Evolutionary conservation across 2,888 invertebrate genomes (phyloP), one percentile per base, ranked within the genome.

Genomic region (Heliconius erato): DNA sequence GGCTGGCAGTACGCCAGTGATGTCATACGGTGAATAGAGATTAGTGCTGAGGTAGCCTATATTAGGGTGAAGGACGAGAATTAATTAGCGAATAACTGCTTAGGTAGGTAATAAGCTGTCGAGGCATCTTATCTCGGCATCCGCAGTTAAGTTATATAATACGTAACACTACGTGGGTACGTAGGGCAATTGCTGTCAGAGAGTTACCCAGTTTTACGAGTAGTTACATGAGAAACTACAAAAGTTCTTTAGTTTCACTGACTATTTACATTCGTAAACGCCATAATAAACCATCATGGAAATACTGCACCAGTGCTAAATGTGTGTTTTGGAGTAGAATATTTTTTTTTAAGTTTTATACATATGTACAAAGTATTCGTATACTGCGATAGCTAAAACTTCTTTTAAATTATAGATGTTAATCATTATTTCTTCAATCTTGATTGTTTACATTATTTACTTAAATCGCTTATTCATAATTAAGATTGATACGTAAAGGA

Each of bases 71-170:
- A 81, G 82, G 80, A 79, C 80, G 79, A 79, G 83, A 83, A 83
- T 85, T 85, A 85, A 85, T 85, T 84, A 85, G 82, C 79, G 83
- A 84, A 84, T 85, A 85, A 84, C 81, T 84, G 82, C 85, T 79
- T 81, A 74, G 81, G n/a, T n/a, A n/a, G n/a, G n/a, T n/a, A n/a
- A n/a, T 84, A 84, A 84, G 82, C 85, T 81, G 82, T 79, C 82
- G 76, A 80, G 59, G 49, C 79, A 79, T 83, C 83, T 84, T 84
- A 84, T 84, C 84, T 74, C 78, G 81, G 80, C 80, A 80, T 84
- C 74, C 83, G 79, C 83, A 84, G 74, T 80, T 35, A 63, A 82
- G 80, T 84, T 83, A 80, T 80, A 72, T 54, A 6, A 19, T 6
- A 54, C 80, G 78, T 80, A 84, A 80, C 80, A 80, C 82, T 82